phyloP scores from a whole-genome alignment of 2,888 invertebrate genomes.

The Patella pellucida region DNA sequence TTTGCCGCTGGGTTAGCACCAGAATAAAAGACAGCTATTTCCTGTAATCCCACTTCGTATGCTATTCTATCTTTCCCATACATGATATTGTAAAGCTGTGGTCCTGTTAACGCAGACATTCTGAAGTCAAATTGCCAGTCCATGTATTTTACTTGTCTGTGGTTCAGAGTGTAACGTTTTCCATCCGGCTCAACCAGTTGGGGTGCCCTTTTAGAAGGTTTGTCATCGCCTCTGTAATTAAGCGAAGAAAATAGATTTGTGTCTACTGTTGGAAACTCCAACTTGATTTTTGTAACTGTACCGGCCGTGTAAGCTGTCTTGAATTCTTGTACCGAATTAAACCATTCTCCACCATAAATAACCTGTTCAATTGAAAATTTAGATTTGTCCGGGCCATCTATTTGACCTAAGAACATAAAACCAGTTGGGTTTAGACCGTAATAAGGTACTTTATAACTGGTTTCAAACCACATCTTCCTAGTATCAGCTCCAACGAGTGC shows the following conservation, averaged over 20 bases:
- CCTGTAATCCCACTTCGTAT: conserved; percentile 63
- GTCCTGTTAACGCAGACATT: conserved; percentile 52
- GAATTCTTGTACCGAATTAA: conserved; percentile 34
- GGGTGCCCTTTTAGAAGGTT: conserved; percentile 43
- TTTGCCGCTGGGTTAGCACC: conserved; percentile 45
- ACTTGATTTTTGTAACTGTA: conserved; percentile 4
- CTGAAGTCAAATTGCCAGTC: conserved; percentile 61
- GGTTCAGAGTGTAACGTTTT: conserved; percentile 54
- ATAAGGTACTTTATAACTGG: conserved; percentile 41
- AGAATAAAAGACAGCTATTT: conserved; percentile 57
- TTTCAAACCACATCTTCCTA: conserved; percentile 46
- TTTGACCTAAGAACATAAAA: conserved; percentile 45
- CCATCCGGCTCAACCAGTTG: conserved; percentile 57
- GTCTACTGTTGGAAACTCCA: background rate
- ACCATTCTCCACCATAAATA: conserved; percentile 39
- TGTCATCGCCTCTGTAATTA: conserved; percentile 35
- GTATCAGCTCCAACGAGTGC: conserved; percentile 34
- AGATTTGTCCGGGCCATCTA: conserved; percentile 35
- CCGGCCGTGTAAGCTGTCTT: conserved; percentile 26
- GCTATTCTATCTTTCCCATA: conserved; percentile 56
- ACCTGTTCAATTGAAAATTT: conserved; percentile 43
- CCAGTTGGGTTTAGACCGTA: conserved; percentile 45
- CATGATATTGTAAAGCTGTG: conserved; percentile 54
- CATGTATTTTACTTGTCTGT: conserved; percentile 54
- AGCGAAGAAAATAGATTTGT: conserved; percentile 28